Evolutionary conservation across 2,113 vertebrate genomes (phyloP), one percentile per base, ranked within the genome.

Genomic region (Spea bombifrons): DNA sequence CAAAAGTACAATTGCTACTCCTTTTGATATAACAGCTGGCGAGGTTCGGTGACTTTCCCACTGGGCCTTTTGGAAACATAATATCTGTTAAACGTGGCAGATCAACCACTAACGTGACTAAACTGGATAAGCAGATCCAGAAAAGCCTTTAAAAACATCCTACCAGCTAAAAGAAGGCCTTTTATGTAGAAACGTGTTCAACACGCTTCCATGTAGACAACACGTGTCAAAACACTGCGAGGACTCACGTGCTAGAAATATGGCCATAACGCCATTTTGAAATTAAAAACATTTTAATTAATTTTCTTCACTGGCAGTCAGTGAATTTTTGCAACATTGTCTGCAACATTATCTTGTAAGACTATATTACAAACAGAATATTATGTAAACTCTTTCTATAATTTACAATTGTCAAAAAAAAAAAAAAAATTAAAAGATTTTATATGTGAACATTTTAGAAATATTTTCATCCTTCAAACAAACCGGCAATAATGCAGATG

Each of bases 341-440:
- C 71, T 73, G 13, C 49, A 66, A 63, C 74, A 53, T 48, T 49
- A 66, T 79, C 77, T 73, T 46, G n/a, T 66, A 66, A 79, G 77
- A 66, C 77, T 79, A 72, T 78, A 66, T 79, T 79, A 79, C 70
- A 73, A 79, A 66, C 70, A 66, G 63, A 79, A 79, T 79, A 79
- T 79, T 65, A 73, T 73, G 77, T 79, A 73, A 73, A 79, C 61
- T 63, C 63, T 72, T 71, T 65, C 57, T 65, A 78, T 64, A 71
- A 57, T 71, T 64, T 71, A 78, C 76, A 78, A 17, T 71, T 78
- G 12, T 78, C 67, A 80, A 80, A 78, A 80, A 30, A 30, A 30
- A 30, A 30, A 2, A 30, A 30, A 30, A 30, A 30, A 30, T n/a
- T n/a, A 73, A 63, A 80, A 16, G 45, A 57, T 80, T 30, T 46